A percentile compares a stretch with the other conserved stretches of the same genome.
These are phyloP conservation scores for Ennomos erosarius DNA, from an alignment of 2,888 invertebrate species.

Conservation along the genomic window DNA sequence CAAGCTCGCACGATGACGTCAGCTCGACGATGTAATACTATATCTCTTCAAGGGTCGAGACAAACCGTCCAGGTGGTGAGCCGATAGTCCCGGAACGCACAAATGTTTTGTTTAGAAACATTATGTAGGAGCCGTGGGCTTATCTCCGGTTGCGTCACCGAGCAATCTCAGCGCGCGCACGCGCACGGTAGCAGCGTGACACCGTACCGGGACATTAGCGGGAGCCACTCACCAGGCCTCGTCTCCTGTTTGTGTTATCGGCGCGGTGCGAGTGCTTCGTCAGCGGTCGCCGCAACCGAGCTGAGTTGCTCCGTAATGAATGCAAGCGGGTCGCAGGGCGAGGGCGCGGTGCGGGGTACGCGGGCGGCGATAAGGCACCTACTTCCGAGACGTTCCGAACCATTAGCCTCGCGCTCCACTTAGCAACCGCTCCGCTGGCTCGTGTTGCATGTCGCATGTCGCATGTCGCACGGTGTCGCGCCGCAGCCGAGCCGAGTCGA, in stretches of 20 bases:
- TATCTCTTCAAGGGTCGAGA: background rate
- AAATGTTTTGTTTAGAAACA: slow-evolving; percentile 15
- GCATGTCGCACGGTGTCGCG: slow-evolving; percentile 3
- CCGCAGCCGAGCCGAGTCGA: background rate
- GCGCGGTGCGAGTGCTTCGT: slow-evolving; percentile 3
- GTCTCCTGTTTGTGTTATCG: background rate
- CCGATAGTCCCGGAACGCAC: slow-evolving; percentile 15
- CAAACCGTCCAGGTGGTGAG: slow-evolving; percentile 19
- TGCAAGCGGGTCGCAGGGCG: slow-evolving; percentile 62
- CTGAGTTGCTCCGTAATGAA: slow-evolving; percentile 45
- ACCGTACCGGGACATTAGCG: too few species aligned
- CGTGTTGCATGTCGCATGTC: slow-evolving; percentile 5
- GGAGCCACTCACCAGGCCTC: background rate
- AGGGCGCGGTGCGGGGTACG: slow-evolving; percentile 30
- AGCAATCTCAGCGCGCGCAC: background rate
- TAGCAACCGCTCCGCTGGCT: slow-evolving; percentile 43
- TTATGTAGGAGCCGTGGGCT: slow-evolving; percentile 17
- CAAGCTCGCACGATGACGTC: slow-evolving; percentile 3
- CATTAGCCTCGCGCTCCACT: slow-evolving; percentile 69
- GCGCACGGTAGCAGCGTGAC: background rate
- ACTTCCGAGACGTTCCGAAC: slow-evolving; percentile 77
- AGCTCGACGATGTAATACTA: slow-evolving; percentile 1
- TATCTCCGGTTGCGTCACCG: slow-evolving; percentile 27
- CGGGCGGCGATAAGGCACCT: slow-evolving; percentile 58
- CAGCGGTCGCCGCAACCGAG: slow-evolving; percentile 9